Percentiles rank a stretch among this genome's conserved stretches.
These are phyloP conservation scores for Pseudococcus jackbeardsleyi DNA, from an alignment of 2,888 invertebrate genomes.

Conservation along the genomic window DNA sequence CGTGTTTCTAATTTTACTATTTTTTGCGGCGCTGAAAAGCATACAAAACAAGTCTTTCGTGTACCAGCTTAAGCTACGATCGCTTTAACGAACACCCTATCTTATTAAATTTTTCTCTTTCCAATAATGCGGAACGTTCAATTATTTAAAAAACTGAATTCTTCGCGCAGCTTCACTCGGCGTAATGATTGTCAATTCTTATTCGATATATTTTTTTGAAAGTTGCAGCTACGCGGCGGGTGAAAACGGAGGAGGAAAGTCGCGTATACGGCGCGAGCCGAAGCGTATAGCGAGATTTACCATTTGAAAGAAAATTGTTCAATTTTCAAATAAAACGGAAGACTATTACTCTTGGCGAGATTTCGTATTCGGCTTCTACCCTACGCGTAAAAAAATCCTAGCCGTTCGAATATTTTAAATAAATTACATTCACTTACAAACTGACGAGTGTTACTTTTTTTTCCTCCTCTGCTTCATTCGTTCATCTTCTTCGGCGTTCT, in stretches of 20 bases:
- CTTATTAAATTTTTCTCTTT: neutral
- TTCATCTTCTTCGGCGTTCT: neutral
- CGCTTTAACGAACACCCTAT: conserved; percentile 12
- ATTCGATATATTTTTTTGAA: conserved; percentile 31
- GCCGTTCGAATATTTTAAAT: conserved; percentile 61
- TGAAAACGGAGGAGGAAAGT: conserved; percentile 10
- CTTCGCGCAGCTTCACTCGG: neutral
- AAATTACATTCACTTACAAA: conserved; percentile 63
- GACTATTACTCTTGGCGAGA: conserved; percentile 59
- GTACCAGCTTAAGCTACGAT: neutral
- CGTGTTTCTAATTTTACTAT: no score
- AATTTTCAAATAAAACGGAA: conserved; percentile 63
- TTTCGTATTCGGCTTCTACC: conserved; percentile 59
- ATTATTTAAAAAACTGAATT: conserved; percentile 49
- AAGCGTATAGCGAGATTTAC: conserved; percentile 36
- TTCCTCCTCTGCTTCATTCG: neutral
- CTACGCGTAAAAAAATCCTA: conserved; percentile 41
- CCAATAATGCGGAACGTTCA: conserved; percentile 9
- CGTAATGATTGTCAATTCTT: conserved; percentile 56
- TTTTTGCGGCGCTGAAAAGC: no score
- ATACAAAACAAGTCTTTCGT: no score
- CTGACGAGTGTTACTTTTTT: conserved; percentile 55
- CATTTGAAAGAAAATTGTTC: conserved; percentile 62
- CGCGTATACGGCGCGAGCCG: neutral
- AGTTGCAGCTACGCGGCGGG: neutral